Evolutionary conservation across 2,888 invertebrate species (phyloP).

Genomic region (Heliconius charithonia): DNA sequence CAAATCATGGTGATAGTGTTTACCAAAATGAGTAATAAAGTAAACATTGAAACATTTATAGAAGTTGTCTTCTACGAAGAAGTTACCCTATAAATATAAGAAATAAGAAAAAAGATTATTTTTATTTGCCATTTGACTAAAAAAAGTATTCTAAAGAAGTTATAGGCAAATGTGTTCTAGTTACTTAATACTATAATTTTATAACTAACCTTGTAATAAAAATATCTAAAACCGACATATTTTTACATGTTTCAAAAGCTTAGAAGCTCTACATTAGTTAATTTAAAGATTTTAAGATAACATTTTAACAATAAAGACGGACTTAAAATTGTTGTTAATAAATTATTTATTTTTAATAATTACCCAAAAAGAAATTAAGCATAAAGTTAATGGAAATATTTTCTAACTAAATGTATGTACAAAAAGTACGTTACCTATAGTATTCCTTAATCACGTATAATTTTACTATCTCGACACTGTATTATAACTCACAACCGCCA

Average conservation of each 20-base stretch:
- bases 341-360: background rate
- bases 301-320: slow-evolving; percentile 28
- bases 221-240: slow-evolving; percentile 10
- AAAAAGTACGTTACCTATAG: slow-evolving; percentile 40
- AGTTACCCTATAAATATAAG: background rate
- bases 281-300: slow-evolving; percentile 16
- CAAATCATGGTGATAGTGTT: background rate
- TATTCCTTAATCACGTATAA: slow-evolving; percentile 10
- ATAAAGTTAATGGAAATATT: slow-evolving; percentile 7
- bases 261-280: slow-evolving; percentile 18
- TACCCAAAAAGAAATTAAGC: background rate
- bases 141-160: background rate
- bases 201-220: background rate
- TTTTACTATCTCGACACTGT: slow-evolving; percentile 53
- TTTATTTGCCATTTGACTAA: background rate
- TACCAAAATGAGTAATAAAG: too few species aligned
- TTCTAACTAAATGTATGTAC: background rate
- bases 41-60: too few species aligned
- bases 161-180: background rate
- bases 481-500: slow-evolving; percentile 49
- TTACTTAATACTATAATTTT: background rate
- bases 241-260: slow-evolving; percentile 22
- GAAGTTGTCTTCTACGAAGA: too few species aligned
- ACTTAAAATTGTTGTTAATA: slow-evolving; percentile 24
- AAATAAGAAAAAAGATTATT: background rate